These are phyloP conservation scores for Bos indicus DNA, from an alignment of 2,113 vertebrate species.

Conservation along the genomic window DNA sequence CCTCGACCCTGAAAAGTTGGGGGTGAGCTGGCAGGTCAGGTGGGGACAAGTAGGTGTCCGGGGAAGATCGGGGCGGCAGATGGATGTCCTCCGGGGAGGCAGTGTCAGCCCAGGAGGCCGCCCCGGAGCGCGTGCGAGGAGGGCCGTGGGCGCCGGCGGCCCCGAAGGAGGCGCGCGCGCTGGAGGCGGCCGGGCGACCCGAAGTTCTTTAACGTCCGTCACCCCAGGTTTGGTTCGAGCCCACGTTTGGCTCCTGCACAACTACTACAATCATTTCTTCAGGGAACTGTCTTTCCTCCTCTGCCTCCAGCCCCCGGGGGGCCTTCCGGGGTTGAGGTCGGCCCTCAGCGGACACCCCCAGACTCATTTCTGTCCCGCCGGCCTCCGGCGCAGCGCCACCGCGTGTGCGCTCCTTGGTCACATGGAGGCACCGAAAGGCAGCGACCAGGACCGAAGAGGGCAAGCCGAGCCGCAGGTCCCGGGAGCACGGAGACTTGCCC, in stretches of 20 bases:
- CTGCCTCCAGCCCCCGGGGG: background rate
- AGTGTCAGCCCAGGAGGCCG: fast-evolving
- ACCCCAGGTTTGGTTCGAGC: background rate
- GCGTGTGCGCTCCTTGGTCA: constrained; percentile 74
- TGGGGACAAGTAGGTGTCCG: too few species aligned
- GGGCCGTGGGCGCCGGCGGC: fast-evolving
- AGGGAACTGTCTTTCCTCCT: background rate
- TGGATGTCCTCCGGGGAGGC: background rate
- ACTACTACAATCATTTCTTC: fast-evolving
- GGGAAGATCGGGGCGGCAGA: background rate
- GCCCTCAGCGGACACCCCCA: background rate
- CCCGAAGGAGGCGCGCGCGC: background rate
- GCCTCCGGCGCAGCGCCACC: constrained; percentile 66
- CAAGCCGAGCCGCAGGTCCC: constrained; percentile 71
- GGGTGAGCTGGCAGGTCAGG: too few species aligned
- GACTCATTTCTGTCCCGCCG: constrained; percentile 36
- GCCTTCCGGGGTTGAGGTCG: fast-evolving
- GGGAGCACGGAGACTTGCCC: constrained; percentile 49
- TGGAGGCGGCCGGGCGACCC: background rate
- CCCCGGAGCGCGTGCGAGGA: fast-evolving
- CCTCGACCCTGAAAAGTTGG: fast-evolving
- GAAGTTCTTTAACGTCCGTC: background rate
- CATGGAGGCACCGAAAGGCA: constrained; percentile 72
- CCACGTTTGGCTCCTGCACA: background rate
- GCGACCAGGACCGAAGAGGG: constrained; percentile 72